phyloP scores from a whole-genome alignment of 2,888 invertebrate genomes.

The Plebejus anna region DNA sequence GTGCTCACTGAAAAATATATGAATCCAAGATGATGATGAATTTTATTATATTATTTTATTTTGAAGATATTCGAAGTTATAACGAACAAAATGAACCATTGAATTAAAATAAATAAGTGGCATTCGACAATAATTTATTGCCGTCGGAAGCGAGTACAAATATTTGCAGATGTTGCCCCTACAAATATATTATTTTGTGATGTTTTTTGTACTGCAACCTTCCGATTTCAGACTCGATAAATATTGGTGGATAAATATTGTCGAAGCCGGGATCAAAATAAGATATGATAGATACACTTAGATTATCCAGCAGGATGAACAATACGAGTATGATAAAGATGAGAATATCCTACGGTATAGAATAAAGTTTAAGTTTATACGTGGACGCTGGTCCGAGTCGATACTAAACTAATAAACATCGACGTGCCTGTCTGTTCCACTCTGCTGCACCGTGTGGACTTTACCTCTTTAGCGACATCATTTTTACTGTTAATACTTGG shows the following conservation, averaged over 20 bases:
- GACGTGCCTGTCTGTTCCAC: conserved; percentile 9
- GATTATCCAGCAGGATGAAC: conserved; percentile 9
- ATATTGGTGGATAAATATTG: not conserved
- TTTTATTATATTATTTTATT: no score
- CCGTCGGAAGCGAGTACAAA: not conserved
- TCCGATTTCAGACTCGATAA: not conserved
- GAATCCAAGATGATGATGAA: not conserved
- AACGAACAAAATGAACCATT: not conserved
- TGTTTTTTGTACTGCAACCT: not conserved
- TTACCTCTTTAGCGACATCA: not conserved
- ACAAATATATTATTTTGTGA: not conserved
- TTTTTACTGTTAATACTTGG: no score
- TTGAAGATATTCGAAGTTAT: not conserved
- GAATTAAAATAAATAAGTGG: not conserved
- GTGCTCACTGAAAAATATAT: not conserved
- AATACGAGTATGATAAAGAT: not conserved
- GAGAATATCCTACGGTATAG: not conserved
- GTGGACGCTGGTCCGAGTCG: not conserved
- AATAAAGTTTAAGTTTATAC: not conserved
- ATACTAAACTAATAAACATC: conserved; percentile 22
- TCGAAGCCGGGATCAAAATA: not conserved
- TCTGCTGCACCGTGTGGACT: not conserved
- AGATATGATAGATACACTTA: not conserved
- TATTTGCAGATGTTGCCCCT: not conserved
- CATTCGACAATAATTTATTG: not conserved